phyloP scores from a whole-genome alignment of 2,888 invertebrate genomes.

The Hyppa rectilinea region DNA sequence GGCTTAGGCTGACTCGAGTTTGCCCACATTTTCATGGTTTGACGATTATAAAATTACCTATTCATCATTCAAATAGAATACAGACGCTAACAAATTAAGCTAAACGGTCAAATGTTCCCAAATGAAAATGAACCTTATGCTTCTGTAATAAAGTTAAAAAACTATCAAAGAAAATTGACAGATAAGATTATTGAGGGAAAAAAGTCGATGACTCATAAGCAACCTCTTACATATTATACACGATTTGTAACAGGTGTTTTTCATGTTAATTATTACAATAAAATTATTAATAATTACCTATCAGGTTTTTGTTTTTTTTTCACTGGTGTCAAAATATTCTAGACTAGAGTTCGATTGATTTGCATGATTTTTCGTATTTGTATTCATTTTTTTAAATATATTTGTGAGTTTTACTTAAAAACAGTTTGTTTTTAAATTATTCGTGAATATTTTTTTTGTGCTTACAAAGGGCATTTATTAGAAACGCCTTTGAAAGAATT shows the following conservation, averaged over 20 bases:
- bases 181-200: constrained; percentile 29
- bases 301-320: neutral
- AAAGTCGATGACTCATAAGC: constrained; percentile 38
- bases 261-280: constrained; percentile 28
- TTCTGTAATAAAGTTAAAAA: no score
- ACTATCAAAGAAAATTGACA: no score
- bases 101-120: no score
- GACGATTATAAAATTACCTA: neutral
- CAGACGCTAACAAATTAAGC: no score
- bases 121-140: no score
- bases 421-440: neutral
- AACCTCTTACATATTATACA: constrained; percentile 23
- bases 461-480: constrained; percentile 28
- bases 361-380: neutral
- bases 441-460: constrained; percentile 5
- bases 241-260: constrained; percentile 1
- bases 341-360: constrained; percentile 3
- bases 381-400: no score
- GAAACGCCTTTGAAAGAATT: constrained; percentile 25
- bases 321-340: neutral
- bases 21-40: neutral
- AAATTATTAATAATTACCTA: constrained; percentile 13
- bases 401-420: no score
- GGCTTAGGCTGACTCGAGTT: neutral
- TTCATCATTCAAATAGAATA: constrained; percentile 6